Conservation (phyloP, 2,113 vertebrate genomes). For the Pogonocichla stellata region DNA sequence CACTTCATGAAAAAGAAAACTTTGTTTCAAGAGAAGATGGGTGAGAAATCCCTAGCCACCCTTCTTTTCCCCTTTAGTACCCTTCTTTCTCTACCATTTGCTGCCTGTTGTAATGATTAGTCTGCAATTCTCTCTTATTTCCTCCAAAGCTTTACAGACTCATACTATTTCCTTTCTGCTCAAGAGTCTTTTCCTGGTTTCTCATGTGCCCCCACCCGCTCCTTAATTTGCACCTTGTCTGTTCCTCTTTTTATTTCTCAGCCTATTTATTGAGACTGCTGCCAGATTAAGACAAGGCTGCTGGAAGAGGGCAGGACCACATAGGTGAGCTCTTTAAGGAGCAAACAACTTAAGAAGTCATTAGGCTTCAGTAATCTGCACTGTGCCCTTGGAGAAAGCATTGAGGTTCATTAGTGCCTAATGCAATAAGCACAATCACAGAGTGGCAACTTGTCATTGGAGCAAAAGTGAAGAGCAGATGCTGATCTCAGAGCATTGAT, state of each 20-base stretch:
- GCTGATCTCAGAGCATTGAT: background rate
- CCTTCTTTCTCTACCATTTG: background rate
- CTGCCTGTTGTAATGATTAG: background rate
- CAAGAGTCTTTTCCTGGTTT: background rate
- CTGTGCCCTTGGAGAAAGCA: background rate
- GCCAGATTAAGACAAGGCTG: background rate
- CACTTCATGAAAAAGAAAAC: background rate
- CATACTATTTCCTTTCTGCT: background rate
- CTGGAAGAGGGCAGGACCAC: background rate
- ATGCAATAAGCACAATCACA: background rate
- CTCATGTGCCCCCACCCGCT: accelerated
- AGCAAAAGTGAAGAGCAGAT: background rate
- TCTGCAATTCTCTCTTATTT: background rate
- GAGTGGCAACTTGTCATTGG: background rate
- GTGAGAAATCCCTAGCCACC: background rate
- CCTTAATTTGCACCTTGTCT: background rate
- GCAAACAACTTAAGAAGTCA: background rate
- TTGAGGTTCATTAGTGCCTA: background rate
- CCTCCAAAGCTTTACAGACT: background rate
- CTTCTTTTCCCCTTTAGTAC: background rate
- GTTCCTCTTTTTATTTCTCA: background rate
- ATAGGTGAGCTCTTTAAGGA: background rate
- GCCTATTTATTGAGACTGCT: background rate
- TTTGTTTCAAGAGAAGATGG: background rate
- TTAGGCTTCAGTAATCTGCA: background rate